Evolutionary conservation across 2,888 invertebrate genomes (phyloP), one percentile per base, ranked within the genome.

Genomic region (Creontiades dilutus): DNA sequence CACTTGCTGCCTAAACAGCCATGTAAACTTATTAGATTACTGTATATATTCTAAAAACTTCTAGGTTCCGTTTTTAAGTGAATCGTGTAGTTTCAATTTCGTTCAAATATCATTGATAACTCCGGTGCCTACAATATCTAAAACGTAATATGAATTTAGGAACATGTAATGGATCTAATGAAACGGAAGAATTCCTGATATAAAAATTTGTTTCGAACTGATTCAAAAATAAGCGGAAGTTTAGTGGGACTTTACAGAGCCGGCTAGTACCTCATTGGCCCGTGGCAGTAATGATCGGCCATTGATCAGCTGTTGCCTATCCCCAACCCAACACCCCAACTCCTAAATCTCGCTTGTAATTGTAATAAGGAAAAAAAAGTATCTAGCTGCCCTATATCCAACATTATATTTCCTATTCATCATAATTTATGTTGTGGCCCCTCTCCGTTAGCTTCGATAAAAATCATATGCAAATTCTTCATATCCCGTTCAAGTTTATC

Each of bases 291-390:
- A 57, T 61, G 37, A 85, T 19, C 85, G 61, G 85, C 85, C 85
- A 85, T 85, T 85, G 85, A 85, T 61, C 85, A 85, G 85, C 85
- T 85, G 85, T 85, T 85, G 37, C 12, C 48, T 81, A 46, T 81
- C 46, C 46, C 46, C 80, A 52, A 61, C n/a, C 61, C 61, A 16
- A n/a, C 78, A 46, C 78, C 78, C 68, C 68, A 68, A 68, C 23
- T 68, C 23, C 68, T 57, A n/a, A 68, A 23, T 68, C 68, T 68
- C 23, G 68, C 68, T 68, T 68, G 68, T 68, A 68, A 68, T 68
- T 68, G 68, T 68, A 68, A 68, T 68, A 68, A 19, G 68, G 68
- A 23, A 68, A 19, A 57, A 68, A 68, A 5, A 12, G 12, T 23
- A 23, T 68, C 68, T 68, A 23, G 23, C 23, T 68, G 68, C 11